Evolutionary conservation across 2,113 vertebrate genomes (phyloP).

Genomic region (Antechinus flavipes): DNA sequence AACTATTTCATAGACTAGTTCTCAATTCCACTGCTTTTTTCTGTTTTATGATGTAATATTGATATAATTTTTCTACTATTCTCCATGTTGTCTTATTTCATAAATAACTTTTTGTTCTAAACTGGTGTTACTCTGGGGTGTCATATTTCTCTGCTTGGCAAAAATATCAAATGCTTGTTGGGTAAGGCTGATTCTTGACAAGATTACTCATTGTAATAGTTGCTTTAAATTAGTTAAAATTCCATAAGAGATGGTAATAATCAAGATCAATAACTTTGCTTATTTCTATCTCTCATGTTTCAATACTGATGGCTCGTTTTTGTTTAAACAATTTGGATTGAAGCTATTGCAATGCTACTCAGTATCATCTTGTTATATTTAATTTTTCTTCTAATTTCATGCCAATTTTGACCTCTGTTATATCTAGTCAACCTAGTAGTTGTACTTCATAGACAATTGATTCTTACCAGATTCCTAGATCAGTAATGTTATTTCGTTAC

Average conservation of each 20-base stretch:
- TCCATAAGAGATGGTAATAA: neutral
- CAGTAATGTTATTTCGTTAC: neutral
- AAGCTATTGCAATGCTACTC: neutral
- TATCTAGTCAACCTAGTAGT: neutral
- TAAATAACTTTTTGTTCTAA: neutral
- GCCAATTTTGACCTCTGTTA: neutral
- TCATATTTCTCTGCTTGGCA: neutral
- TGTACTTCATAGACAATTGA: neutral
- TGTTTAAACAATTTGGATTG: neutral
- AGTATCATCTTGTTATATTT: neutral
- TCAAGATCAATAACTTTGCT: neutral
- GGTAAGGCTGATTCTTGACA: neutral
- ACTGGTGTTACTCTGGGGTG: neutral
- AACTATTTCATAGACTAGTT: neutral
- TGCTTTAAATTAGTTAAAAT: neutral
- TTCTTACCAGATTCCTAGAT: neutral
- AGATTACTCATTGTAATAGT: neutral
- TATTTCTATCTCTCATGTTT: neutral
- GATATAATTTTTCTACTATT: neutral
- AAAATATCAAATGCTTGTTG: neutral
- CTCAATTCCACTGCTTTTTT: neutral
- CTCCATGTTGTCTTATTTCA: neutral
- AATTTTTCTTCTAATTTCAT: neutral
- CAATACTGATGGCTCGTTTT: neutral
- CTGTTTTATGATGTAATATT: neutral